Conservation (phyloP, 1,140 invertebrate genomes). For the Macrobrachium rosenbergii region DNA sequence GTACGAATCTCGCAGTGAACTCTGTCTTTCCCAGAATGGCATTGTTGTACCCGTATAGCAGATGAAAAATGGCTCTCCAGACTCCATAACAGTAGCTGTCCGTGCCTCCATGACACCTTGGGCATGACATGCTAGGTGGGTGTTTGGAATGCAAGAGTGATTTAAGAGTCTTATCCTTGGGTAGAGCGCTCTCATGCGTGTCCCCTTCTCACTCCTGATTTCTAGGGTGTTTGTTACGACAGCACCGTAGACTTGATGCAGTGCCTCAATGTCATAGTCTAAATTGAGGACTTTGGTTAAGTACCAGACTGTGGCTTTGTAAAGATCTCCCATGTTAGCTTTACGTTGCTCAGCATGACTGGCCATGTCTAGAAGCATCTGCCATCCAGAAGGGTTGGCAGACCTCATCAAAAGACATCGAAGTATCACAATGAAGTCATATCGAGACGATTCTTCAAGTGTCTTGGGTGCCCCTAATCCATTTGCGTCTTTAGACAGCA, state of each 20-base stretch:
- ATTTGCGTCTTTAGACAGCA: constrained; percentile 54
- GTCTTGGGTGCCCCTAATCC: constrained; percentile 30
- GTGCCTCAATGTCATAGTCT: constrained; percentile 12
- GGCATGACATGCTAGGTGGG: constrained; percentile 85
- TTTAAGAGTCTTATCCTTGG: constrained; percentile 81
- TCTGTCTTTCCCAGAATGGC: constrained; percentile 57
- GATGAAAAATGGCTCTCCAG: constrained; percentile 50
- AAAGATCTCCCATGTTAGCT: constrained; percentile 9
- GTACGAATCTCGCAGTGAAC: constrained; percentile 41
- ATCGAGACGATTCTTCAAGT: constrained; percentile 46
- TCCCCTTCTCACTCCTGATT: constrained; percentile 27
- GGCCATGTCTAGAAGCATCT: constrained; percentile 47
- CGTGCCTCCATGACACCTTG: constrained; percentile 73
- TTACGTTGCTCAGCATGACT: constrained; percentile 46
- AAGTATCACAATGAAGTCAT: constrained; percentile 63
- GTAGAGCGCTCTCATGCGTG: constrained; percentile 73
- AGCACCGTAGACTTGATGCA: constrained; percentile 57
- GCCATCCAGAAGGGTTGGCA: constrained; percentile 49
- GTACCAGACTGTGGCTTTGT: constrained; percentile 41
- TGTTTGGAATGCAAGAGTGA: constrained; percentile 83
- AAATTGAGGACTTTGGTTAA: constrained; percentile 45
- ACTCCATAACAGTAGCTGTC: constrained; percentile 47
- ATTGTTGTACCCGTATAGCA: constrained; percentile 58
- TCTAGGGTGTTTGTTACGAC: constrained; percentile 55
- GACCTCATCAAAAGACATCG: constrained; percentile 53